A percentile compares a stretch with the other conserved stretches of the same genome.
Evolutionary conservation across 1,140 invertebrate species (phyloP).

Genomic region (Branchinecta lynchi): DNA sequence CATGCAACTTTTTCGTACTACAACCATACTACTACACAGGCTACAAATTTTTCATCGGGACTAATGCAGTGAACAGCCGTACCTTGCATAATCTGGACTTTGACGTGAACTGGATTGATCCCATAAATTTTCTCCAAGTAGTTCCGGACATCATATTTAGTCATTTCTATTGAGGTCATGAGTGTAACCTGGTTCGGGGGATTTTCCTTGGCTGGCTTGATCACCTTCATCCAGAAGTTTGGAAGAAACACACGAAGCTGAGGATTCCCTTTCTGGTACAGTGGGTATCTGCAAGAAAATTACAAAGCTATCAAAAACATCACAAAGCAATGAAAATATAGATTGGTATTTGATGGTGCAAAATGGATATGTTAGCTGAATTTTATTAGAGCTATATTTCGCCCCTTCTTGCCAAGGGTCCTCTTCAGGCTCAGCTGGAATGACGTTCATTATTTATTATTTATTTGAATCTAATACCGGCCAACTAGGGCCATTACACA

Average conservation of each 20-base stretch:
- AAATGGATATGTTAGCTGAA: no score
- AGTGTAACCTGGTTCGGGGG: constrained; percentile 66
- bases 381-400: no score
- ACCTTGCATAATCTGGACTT: constrained; percentile 17
- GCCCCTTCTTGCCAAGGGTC: no score
- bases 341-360: no score
- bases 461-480: no score
- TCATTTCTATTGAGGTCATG: constrained; percentile 68
- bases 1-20: no score
- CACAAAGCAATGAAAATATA: no score
- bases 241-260: constrained; percentile 75
- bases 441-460: no score
- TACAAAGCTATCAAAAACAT: neutral
- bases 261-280: constrained; percentile 75
- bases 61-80: neutral
- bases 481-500: no score
- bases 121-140: constrained; percentile 92
- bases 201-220: constrained; percentile 41
- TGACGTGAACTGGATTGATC: constrained; percentile 51
- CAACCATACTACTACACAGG: no score
- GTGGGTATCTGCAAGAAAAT: constrained; percentile 49
- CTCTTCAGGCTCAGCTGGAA: no score
- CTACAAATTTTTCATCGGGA: no score
- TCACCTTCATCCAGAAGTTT: constrained; percentile 86
- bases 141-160: constrained; percentile 66